Conservation (phyloP, 2,888 invertebrate species). For the Caenorhabditis plicata region DNA sequence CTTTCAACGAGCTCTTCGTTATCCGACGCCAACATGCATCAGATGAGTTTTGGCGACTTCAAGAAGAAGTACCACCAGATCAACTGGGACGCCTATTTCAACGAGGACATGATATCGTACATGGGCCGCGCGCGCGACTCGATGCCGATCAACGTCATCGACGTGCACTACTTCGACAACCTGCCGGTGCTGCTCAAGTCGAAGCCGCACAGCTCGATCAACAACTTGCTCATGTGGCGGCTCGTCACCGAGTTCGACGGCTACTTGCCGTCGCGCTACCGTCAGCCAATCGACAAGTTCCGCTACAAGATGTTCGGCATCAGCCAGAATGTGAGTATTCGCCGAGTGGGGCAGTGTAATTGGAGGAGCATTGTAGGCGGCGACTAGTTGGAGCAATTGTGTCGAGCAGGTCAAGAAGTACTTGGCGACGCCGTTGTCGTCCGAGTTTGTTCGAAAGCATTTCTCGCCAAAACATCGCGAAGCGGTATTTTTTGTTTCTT, state of each 20-base stretch:
- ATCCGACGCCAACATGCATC: conserved; percentile 46
- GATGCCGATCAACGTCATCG: conserved; percentile 47
- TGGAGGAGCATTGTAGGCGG: conserved; percentile 6
- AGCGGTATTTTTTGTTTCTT: too few species aligned
- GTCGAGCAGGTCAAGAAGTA: conserved; percentile 51
- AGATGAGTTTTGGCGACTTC: conserved; percentile 47
- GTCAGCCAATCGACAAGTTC: conserved; percentile 43
- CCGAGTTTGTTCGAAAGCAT: conserved; percentile 47
- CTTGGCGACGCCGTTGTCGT: conserved; percentile 50
- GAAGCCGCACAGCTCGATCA: conserved; percentile 40
- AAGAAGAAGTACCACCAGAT: conserved; percentile 43
- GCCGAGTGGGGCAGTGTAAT: background rate
- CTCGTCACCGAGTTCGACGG: conserved; percentile 44
- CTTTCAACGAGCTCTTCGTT: too few species aligned
- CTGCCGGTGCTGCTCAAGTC: conserved; percentile 38
- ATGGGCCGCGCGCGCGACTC: conserved; percentile 42
- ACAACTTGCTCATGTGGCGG: conserved; percentile 59
- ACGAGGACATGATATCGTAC: conserved; percentile 38
- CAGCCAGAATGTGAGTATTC: conserved; percentile 29
- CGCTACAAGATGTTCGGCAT: conserved; percentile 39
- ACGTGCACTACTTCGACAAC: conserved; percentile 46
- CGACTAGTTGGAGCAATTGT: conserved; percentile 52
- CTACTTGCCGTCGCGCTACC: conserved; percentile 47
- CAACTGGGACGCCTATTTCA: conserved; percentile 50
- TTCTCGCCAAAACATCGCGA: conserved; percentile 37